These are phyloP conservation scores for Diadegma fenestrale DNA, from an alignment of 2,888 invertebrate species.

Conservation along the genomic window DNA sequence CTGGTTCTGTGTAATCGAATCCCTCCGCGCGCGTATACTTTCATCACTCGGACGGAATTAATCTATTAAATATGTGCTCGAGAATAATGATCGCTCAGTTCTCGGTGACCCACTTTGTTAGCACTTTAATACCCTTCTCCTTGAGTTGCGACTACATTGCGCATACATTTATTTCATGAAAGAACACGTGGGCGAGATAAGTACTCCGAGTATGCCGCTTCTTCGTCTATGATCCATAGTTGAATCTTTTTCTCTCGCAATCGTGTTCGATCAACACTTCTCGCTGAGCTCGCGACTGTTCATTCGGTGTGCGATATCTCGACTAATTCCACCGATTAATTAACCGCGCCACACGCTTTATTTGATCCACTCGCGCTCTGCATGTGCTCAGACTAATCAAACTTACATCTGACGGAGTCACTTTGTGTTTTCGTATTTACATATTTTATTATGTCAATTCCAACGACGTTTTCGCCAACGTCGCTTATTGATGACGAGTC, in stretches of 20 bases:
- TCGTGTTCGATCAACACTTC: conserved; percentile 48
- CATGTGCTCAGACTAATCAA: background rate
- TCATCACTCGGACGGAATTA: conserved; percentile 67
- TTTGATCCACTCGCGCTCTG: too few species aligned
- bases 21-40: conserved; percentile 46
- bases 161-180: conserved; percentile 42
- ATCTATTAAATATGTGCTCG: conserved; percentile 42
- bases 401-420: background rate
- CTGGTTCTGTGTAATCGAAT: conserved; percentile 36
- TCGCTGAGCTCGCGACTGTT: conserved; percentile 16
- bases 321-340: conserved; percentile 30
- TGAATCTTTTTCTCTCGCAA: conserved; percentile 3
- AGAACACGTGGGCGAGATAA: conserved; percentile 50
- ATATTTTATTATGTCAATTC: background rate
- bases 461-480: background rate
- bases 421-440: background rate
- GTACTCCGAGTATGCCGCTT: conserved; percentile 47
- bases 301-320: conserved; percentile 21
- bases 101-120: conserved; percentile 61
- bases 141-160: conserved; percentile 6
- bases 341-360: conserved; percentile 17
- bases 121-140: conserved; percentile 28
- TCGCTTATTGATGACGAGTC: background rate
- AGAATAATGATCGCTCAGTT: conserved; percentile 56
- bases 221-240: conserved; percentile 25